Evolutionary conservation across 1,140 invertebrate genomes (phyloP).

Genomic region (Tigriopus japonicus): DNA sequence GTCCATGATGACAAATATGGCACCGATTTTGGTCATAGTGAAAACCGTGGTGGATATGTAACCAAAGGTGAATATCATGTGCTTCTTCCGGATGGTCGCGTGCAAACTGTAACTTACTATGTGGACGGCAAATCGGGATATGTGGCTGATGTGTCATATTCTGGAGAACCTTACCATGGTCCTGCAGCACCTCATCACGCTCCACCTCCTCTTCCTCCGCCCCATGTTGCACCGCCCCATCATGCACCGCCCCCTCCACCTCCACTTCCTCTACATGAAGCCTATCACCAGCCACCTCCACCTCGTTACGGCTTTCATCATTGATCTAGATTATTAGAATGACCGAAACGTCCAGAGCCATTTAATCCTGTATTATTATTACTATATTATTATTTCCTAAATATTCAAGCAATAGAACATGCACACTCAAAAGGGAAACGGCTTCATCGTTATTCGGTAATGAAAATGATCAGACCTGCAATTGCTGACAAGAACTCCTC

Average conservation of each 20-base stretch:
- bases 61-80: conserved; percentile 20
- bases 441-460: no score
- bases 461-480: no score
- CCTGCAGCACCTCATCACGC: conserved; percentile 5
- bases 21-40: conserved; percentile 19
- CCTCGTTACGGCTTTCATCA: no score
- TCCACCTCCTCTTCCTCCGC: background rate
- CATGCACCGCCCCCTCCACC: background rate
- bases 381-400: no score
- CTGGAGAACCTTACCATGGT: conserved; percentile 16
- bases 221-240: background rate
- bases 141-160: conserved; percentile 18
- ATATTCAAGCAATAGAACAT: no score
- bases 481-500: no score
- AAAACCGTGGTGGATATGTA: conserved; percentile 14
- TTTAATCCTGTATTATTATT: no score
- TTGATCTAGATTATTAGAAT: no score
- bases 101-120: conserved; percentile 12
- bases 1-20: conserved; percentile 13
- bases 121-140: conserved; percentile 17
- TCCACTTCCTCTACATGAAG: background rate
- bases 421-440: no score
- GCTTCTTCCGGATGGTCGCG: conserved; percentile 18
- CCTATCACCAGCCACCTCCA: no score
- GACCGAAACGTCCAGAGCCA: no score